phyloP scores from a whole-genome alignment of 37 sponge, comb jelly and placozoan species.

The Ephydatia muelleri region DNA sequence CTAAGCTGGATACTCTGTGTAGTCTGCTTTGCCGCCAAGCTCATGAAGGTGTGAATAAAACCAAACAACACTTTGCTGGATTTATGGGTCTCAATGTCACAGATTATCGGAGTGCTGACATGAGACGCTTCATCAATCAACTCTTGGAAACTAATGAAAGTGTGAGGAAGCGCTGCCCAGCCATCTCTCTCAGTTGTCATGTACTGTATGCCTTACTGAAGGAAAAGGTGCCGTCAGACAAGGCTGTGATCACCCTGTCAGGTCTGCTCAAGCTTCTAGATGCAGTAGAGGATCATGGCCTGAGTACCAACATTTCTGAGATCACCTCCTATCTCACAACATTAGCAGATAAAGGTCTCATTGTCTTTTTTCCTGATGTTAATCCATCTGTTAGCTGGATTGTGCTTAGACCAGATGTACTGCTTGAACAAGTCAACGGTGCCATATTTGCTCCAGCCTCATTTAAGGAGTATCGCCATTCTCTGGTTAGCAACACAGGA shows the following conservation, averaged over 20 bases:
- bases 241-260: background rate
- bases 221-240: background rate
- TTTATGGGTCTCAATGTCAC: background rate
- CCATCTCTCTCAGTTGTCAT: conserved; percentile 4
- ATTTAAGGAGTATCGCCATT: conserved; percentile 1
- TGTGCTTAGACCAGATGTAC: conserved; percentile 8
- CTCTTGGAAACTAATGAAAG: background rate
- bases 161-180: background rate
- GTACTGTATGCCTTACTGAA: conserved; percentile 12
- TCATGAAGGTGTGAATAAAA: background rate
- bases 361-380: background rate
- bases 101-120: background rate
- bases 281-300: background rate
- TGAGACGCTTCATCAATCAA: background rate
- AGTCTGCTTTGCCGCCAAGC: background rate
- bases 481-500: conserved; percentile 6
- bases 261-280: background rate
- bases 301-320: background rate
- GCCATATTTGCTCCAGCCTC: conserved; percentile 27
- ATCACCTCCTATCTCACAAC: background rate
- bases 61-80: background rate
- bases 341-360: conserved; percentile 4
- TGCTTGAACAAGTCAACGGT: conserved; percentile 17
- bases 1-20: background rate
- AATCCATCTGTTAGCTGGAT: conserved; percentile 12